Evolutionary conservation across 2,888 invertebrate species (phyloP), one percentile per base, ranked within the genome.

Genomic region (Macropis europaea): DNA sequence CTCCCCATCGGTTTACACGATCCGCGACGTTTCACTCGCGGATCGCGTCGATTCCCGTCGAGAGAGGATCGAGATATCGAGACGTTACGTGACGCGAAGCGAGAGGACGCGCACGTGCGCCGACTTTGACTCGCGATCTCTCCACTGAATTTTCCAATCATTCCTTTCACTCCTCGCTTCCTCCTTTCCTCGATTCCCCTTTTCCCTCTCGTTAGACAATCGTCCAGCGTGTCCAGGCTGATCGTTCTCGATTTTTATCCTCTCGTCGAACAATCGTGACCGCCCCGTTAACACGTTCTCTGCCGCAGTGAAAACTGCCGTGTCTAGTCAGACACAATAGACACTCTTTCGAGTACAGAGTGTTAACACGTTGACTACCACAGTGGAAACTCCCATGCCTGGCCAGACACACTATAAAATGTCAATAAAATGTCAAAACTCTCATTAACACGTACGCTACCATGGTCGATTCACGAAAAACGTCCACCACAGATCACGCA

Each of bases 151-250:
- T 77, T 70, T 77, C 73, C 53, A 68, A 74, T 77, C 76, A 59
- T 54, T 56, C 74, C 77, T 77, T 77, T 77, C 77, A 77, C 77
- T 76, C 57, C 60, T 57, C 45, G 64, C 73, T 77, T 74, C 77
- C 77, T 76, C 70, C 76, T 76, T 77, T 67, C 70, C 47, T 66
- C 63, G 64, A 48, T 47, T 17, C 57, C 6, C 26, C 54, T 59
- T 59, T 59, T 52, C n/a, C n/a, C n/a, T n/a, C n/a, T 45, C 60
- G 13, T 47, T 17, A 24, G 13, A 61, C 61, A 52, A 61, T 13
- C 57, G 13, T 30, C 24, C 7, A 30, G 30, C 11, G 9, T 34
- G 13, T 42, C 17, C 42, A n/a, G n/a, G 34, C n/a, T 7, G 13
- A 19, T 11, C 28, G 1, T 28, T 15, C 9, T 17, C 26, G 50